Conservation (phyloP, 2,113 vertebrate species). For the Sminthopsis crassicaudata region DNA sequence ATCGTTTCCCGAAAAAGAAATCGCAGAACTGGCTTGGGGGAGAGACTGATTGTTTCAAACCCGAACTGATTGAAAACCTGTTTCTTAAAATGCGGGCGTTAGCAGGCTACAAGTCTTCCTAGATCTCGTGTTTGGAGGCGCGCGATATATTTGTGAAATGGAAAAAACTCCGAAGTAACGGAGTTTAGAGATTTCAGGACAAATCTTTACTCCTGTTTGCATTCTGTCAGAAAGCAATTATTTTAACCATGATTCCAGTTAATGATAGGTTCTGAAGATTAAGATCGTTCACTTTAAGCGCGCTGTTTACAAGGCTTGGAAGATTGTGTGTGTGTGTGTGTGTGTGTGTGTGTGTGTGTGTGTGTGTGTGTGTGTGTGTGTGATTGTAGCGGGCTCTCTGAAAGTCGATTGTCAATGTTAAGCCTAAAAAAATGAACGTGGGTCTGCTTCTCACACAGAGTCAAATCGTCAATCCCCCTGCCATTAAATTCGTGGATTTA, state of each 20-base stretch:
- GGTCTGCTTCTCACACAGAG: background rate
- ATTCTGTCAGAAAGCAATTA: background rate
- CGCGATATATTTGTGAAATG: background rate
- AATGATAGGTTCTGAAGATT: background rate
- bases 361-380: accelerated
- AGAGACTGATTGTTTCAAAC: background rate
- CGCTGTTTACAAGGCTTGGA: background rate
- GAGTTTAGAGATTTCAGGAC: background rate
- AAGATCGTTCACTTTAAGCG: background rate
- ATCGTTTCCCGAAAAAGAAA: background rate
- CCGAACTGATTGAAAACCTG: too few relatives aligned
- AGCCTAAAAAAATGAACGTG: background rate
- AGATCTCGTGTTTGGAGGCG: background rate
- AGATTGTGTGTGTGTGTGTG: constrained; percentile 6
- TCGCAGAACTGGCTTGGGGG: constrained; percentile 11
- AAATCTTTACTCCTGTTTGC: background rate
- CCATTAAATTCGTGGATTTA: background rate
- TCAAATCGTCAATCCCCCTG: background rate
- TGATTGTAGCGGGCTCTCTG: background rate
- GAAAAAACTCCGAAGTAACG: background rate
- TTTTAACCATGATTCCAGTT: background rate
- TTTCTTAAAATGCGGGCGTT: accelerated
- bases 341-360: accelerated
- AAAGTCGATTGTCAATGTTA: background rate
- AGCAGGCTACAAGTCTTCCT: background rate